phyloP scores from a whole-genome alignment of 2,797 vertebrate species.

The Ispidina picta region DNA sequence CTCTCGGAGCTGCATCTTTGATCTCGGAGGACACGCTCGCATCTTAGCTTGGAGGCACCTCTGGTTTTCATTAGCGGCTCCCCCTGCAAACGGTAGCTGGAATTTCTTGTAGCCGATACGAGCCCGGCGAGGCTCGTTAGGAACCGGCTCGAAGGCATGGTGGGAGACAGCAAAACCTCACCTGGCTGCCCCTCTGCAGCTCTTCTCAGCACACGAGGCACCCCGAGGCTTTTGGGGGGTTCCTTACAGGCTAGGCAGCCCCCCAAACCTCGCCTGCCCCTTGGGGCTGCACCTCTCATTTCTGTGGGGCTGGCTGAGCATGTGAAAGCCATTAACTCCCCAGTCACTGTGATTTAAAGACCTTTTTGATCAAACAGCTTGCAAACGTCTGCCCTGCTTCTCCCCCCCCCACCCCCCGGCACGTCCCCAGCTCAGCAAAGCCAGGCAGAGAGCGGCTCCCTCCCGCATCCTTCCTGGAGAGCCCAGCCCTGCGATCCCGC shows the following conservation, averaged over 20 bases:
- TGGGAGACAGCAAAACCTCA: background rate
- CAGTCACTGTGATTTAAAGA: background rate
- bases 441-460: background rate
- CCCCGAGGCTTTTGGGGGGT: rapidly evolving
- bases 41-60: background rate
- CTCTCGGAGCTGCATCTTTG: slow-evolving; percentile 30
- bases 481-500: background rate
- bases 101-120: background rate
- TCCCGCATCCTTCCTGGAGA: rapidly evolving
- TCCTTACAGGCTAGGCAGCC: background rate
- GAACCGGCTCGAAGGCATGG: background rate
- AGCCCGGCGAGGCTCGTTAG: background rate
- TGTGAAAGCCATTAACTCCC: slow-evolving; percentile 1
- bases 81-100: background rate
- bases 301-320: background rate
- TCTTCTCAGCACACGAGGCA: background rate
- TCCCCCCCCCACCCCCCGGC: background rate
- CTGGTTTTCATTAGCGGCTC: slow-evolving; percentile 33
- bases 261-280: background rate
- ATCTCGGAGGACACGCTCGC: background rate
- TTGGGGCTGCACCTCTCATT: rapidly evolving
- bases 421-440: background rate
- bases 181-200: background rate
- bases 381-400: background rate
- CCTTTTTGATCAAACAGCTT: background rate